These are phyloP conservation scores for Ceyx margarethae DNA, from an alignment of 2,113 vertebrate species.

Conservation along the genomic window DNA sequence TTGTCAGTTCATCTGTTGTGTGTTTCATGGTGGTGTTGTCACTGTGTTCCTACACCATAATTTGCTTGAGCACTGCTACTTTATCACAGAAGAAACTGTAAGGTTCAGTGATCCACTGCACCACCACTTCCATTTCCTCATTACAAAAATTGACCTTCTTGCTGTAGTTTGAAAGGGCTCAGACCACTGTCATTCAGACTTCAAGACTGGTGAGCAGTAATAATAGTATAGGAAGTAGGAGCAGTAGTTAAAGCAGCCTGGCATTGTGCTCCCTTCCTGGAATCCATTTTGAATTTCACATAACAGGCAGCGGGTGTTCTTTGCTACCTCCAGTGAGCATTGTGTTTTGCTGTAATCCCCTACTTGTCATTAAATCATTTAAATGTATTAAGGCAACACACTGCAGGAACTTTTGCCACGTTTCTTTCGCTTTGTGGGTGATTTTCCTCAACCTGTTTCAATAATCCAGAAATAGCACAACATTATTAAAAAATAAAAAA, in stretches of 20 bases:
- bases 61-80: conserved; percentile 71
- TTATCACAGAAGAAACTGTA: conserved; percentile 68
- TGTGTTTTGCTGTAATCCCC: conserved; percentile 69
- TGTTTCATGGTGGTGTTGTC: conserved; percentile 64
- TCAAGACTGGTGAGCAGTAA: conserved; percentile 75
- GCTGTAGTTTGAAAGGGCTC: conserved; percentile 79
- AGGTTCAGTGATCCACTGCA: conserved; percentile 74
- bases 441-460: conserved; percentile 36
- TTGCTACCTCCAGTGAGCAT: conserved; percentile 43
- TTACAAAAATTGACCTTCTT: conserved; percentile 83
- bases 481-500: background rate
- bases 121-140: conserved; percentile 82
- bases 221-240: conserved; percentile 77
- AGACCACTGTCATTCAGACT: conserved; percentile 82
- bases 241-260: conserved; percentile 53
- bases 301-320: conserved; percentile 63
- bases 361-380: conserved; percentile 73
- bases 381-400: conserved; percentile 66
- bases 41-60: conserved; percentile 72
- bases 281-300: conserved; percentile 77
- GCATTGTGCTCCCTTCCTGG: conserved; percentile 69
- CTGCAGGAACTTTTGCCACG: conserved; percentile 61
- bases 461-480: background rate
- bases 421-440: conserved; percentile 55
- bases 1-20: conserved; percentile 47